Evolutionary conservation across 2,113 vertebrate species (phyloP).

Genomic region (Pterophyllum scalare): DNA sequence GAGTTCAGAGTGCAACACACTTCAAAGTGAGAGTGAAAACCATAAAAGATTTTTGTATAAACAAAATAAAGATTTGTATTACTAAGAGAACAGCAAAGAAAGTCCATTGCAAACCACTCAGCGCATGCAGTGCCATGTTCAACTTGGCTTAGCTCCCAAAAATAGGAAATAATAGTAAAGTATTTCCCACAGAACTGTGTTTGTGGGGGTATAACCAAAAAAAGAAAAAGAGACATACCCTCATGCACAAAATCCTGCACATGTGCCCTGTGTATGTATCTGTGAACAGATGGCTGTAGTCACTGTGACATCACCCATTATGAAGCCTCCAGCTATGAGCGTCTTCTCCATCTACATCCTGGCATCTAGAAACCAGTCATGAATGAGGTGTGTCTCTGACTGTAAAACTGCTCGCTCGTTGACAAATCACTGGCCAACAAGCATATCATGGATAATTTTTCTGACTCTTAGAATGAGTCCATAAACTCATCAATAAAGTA

Average conservation of each 20-base stretch:
- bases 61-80: constrained; percentile 12
- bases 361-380: neutral
- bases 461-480: neutral
- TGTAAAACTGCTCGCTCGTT: neutral
- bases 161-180: neutral
- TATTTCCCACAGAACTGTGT: neutral
- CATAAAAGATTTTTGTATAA: neutral
- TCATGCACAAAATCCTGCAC: neutral
- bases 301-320: neutral
- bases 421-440: neutral
- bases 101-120: constrained; percentile 61
- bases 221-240: neutral
- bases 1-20: neutral
- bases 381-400: neutral
- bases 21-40: neutral
- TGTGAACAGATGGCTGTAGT: neutral
- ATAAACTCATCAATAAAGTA: neutral
- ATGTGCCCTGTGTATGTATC: neutral
- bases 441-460: neutral
- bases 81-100: constrained; percentile 49
- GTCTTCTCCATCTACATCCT: neutral
- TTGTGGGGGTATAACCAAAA: neutral
- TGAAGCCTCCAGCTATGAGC: neutral
- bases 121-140: constrained; percentile 27
- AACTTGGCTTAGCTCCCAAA: constrained; percentile 26